Base-by-base conservation (phyloP, 2,113 vertebrate genomes). In the Sylvietta virens region DNA sequence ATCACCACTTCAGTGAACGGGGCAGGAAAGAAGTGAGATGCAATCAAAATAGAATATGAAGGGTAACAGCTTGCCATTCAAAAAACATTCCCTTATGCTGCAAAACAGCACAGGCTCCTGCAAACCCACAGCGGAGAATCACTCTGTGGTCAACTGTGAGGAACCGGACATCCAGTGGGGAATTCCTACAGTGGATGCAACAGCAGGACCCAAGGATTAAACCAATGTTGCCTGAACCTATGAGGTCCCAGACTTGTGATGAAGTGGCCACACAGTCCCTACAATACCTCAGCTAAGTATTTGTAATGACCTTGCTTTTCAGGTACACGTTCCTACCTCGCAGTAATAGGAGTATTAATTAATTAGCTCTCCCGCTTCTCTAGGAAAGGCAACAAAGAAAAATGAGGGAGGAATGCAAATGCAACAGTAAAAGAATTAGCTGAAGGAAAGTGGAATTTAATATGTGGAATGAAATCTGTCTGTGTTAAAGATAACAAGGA, bases 121-220 rank as follows among this genome's bases (percentile, higher is more conserved):
- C 33, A 90, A 80, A 86, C 5, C 30, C 50, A 58, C 40, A 77
- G 27, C 1, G 66, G 42, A 79, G 37, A 83, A 72, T 77, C 26
- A 15, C 22, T 60, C 39, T 73, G 0, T n/a, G 28, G 9, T 62
- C 50, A 40, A 0, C 27, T 15, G 6, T 10, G 40, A 54, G 42
- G 39, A 45, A 88, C 7, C 0, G 0, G n/a, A 47, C 20, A 54
- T 69, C 30, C 35, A 62, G 7, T 1, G 3, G 27, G 33, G 18
- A 90, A 30, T 54, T 65, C 26, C 67, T 93, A 10, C 26, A 45
- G 33, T 3, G 2, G 30, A 1, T 78, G 58, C 40, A 88, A 37
- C 22, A 54, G 42, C 30, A 57, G 62, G 44, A 74, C 15, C 8
- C 0, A 3, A 57, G 23, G 13, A 42, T 39, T 40, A 81, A 92